A percentile compares a stretch with the other conserved stretches of the same genome.
Conservation (phyloP, 2,888 invertebrate genomes). For the Eilema depressum region DNA sequence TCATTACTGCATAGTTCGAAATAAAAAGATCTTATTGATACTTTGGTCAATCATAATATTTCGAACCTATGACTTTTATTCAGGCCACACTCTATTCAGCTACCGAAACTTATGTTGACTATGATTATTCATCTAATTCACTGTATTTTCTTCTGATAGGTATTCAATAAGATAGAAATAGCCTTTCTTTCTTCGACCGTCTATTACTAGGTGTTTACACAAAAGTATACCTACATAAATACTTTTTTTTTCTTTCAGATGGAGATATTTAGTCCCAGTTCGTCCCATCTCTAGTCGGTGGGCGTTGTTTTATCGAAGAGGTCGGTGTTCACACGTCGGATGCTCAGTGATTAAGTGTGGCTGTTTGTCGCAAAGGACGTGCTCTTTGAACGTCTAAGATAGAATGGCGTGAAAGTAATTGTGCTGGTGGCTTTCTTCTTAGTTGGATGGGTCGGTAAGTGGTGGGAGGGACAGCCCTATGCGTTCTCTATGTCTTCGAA, state of each 20-base stretch:
- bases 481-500: neutral
- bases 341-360: slow-evolving; percentile 38
- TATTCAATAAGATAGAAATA: too few species aligned
- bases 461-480: neutral
- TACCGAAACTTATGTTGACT: too few species aligned
- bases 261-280: neutral
- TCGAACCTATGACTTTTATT: too few species aligned
- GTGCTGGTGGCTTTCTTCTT: slow-evolving; percentile 18
- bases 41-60: too few species aligned
- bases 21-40: too few species aligned
- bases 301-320: slow-evolving; percentile 25
- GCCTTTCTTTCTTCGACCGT: too few species aligned
- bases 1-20: too few species aligned
- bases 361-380: slow-evolving; percentile 34
- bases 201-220: too few species aligned
- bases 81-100: too few species aligned
- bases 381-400: slow-evolving; percentile 25
- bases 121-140: too few species aligned
- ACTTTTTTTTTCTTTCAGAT: neutral
- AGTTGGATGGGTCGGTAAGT: neutral
- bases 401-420: slow-evolving; percentile 23
- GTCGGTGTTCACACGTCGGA: slow-evolving; percentile 35
- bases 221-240: neutral
- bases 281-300: slow-evolving; percentile 28
- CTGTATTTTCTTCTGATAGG: too few species aligned